A percentile compares a stretch with the other conserved stretches of the same genome.
Evolutionary conservation across 2,113 vertebrate species (phyloP).

Genomic region (Mungos mungo): DNA sequence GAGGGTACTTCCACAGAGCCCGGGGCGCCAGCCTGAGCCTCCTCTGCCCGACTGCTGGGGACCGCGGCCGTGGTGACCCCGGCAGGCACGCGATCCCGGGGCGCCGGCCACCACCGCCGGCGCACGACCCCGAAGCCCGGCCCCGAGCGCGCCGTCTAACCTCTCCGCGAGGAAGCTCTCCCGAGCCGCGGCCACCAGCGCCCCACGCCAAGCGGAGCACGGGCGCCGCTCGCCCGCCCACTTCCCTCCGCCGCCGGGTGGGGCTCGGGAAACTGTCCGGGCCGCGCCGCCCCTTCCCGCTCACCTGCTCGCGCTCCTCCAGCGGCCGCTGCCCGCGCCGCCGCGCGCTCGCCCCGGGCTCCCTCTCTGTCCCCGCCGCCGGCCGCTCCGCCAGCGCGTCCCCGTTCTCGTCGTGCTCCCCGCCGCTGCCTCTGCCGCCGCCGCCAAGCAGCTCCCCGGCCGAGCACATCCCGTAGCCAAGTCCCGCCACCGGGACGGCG

Average conservation of each 20-base stretch:
- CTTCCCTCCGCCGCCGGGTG: not conserved
- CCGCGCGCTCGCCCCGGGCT: not conserved
- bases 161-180: not conserved
- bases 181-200: not conserved
- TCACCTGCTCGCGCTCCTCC: constrained; percentile 54
- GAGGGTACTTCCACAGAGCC: not conserved
- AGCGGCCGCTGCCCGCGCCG: constrained; percentile 26
- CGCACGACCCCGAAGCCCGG: not conserved
- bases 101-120: not conserved
- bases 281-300: not conserved
- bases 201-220: not conserved
- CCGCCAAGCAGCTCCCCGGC: constrained; percentile 65
- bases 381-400: constrained; percentile 25
- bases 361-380: not conserved
- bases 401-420: constrained; percentile 65
- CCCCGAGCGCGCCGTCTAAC: not conserved
- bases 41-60: not conserved
- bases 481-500: not conserved
- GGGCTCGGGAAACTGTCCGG: not conserved
- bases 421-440: constrained; percentile 50
- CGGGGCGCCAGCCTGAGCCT: not conserved
- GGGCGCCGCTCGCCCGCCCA: not conserved
- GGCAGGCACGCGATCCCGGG: not conserved
- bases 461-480: constrained; percentile 73
- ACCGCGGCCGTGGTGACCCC: not conserved